These are phyloP conservation scores for Lamellibrachia satsuma DNA, from an alignment of 2,888 invertebrate genomes.

Conservation along the genomic window DNA sequence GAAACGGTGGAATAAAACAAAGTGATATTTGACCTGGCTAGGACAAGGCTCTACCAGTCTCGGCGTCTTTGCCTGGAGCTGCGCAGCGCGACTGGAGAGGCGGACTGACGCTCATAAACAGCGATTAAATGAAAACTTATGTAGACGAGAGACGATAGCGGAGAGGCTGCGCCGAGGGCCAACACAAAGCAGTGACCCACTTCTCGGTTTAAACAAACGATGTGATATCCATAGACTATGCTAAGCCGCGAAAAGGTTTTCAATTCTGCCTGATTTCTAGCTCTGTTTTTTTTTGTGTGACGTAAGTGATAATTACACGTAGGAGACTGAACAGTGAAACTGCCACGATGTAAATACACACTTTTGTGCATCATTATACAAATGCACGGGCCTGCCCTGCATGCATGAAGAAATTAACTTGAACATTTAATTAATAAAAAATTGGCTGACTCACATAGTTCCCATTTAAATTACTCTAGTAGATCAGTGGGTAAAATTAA, in stretches of 20 bases:
- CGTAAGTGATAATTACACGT: neutral
- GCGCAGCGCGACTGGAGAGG: neutral
- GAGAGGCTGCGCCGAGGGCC: neutral
- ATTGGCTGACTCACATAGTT: too few relatives aligned
- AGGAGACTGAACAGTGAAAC: neutral
- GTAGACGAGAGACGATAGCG: slow-evolving; percentile 2
- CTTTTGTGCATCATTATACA: too few relatives aligned
- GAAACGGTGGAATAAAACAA: neutral
- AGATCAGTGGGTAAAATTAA: too few relatives aligned
- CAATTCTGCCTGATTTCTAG: neutral
- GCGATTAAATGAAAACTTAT: slow-evolving; percentile 11
- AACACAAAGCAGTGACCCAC: neutral
- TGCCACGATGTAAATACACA: too few relatives aligned
- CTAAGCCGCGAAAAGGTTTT: neutral
- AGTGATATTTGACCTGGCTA: neutral
- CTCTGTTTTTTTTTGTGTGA: neutral
- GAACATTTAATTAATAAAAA: too few relatives aligned
- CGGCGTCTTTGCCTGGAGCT: neutral
- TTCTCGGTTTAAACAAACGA: neutral
- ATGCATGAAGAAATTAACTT: too few relatives aligned
- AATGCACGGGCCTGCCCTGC: too few relatives aligned
- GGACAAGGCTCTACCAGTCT: neutral
- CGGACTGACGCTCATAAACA: slow-evolving; percentile 4
- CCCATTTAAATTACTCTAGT: too few relatives aligned
- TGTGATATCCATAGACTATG: neutral